These are phyloP conservation scores for Apis dorsata DNA, from an alignment of 1,140 invertebrate species.

Conservation along the genomic window DNA sequence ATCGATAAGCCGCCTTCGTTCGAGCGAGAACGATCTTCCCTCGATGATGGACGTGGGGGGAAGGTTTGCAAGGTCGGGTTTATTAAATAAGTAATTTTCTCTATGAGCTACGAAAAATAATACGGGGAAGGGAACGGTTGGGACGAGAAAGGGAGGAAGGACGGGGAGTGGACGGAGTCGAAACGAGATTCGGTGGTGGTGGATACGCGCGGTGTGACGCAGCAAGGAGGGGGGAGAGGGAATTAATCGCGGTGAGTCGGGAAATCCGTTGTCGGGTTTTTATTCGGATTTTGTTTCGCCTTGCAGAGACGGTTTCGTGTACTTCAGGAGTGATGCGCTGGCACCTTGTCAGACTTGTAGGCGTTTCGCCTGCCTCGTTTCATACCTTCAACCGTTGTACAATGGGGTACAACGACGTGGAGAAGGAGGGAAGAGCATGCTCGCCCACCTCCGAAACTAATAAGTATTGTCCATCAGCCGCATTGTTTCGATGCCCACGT, in stretches of 20 bases:
- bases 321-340: conserved; percentile 62
- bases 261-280: conserved; percentile 49
- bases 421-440: conserved; percentile 59
- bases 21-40: background rate
- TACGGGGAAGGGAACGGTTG: background rate
- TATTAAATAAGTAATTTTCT: conserved; percentile 38
- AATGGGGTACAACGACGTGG: conserved; percentile 62
- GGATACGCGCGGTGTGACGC: background rate
- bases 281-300: conserved; percentile 41
- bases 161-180: background rate
- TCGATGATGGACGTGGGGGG: conserved; percentile 2
- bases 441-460: conserved; percentile 73
- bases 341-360: conserved; percentile 69
- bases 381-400: conserved; percentile 66
- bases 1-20: conserved; percentile 31
- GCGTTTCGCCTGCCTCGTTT: conserved; percentile 67
- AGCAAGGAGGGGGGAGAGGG: background rate
- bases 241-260: conserved; percentile 52
- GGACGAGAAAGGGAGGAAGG: no score
- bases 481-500: conserved; percentile 73
- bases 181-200: background rate
- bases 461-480: conserved; percentile 74
- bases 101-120: background rate
- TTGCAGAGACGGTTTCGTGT: conserved; percentile 58
- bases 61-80: background rate